These are phyloP conservation scores for Taeniopygia guttata DNA, from an alignment of 2,797 vertebrate species.

Conservation along the genomic window DNA sequence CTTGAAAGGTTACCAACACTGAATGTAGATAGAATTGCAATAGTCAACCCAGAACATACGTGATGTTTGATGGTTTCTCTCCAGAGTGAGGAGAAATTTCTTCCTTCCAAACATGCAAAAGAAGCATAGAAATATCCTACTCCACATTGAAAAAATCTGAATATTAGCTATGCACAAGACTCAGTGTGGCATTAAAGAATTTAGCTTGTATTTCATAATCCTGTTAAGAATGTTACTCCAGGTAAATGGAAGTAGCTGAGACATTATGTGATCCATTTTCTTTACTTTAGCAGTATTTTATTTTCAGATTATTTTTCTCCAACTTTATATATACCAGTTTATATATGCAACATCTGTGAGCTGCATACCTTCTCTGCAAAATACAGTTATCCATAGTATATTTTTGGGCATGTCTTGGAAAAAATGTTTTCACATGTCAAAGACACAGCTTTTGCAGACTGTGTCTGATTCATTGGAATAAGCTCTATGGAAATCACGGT, in stretches of 20 bases:
- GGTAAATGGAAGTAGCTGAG: neutral
- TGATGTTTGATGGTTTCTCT: neutral
- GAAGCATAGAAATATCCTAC: neutral
- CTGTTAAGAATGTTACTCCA: neutral
- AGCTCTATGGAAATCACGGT: neutral
- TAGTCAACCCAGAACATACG: neutral
- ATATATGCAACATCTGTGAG: neutral
- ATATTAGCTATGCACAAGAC: neutral
- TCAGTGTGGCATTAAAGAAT: neutral
- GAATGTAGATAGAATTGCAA: neutral
- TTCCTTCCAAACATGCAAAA: neutral
- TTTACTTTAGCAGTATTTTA: neutral
- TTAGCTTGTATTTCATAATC: neutral
- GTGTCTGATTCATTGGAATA: neutral
- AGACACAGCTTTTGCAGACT: neutral
- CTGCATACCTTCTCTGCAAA: neutral
- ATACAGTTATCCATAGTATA: neutral
- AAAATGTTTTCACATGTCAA: neutral
- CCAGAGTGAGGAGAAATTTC: neutral
- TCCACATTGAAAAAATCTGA: neutral
- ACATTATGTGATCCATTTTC: neutral
- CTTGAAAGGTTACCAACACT: neutral
- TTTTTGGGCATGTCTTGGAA: neutral
- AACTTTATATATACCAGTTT: neutral
- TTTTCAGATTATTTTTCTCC: neutral